Base-by-base conservation (phyloP, 2,113 vertebrate species). In the Paradoxurus hermaphroditus region DNA sequence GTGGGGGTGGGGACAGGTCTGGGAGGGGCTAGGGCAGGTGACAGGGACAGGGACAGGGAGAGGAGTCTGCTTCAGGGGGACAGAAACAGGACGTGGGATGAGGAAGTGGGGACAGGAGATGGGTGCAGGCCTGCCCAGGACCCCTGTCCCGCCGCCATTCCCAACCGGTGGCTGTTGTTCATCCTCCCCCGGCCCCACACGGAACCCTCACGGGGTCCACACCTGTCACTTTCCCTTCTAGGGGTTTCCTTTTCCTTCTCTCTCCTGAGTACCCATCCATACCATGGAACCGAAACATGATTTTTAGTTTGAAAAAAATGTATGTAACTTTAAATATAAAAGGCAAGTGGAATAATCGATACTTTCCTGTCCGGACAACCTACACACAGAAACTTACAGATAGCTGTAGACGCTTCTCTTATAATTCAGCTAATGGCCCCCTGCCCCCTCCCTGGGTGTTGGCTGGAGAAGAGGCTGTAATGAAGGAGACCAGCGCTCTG, bases 41-140 rank as follows among this genome's bases (percentile, higher is more conserved):
- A 14, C 12, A 4, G 3, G 9, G 72, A 7, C 1, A 2, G n/a
- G 7, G 23, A 75, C 27, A 3, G 44, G 46, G 44, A 84, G 59
- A 25, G 0, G 31, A 41, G 1, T 36, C 31, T 59, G 11, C 23
- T n/a, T 44, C 23, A 65, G 65, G 25, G 31, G 11, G 36, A 29
- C 4, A 5, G 65, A 63, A 15, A 41, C 11, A 23, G 62, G 25
- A 12, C 51, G 49, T 87, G 86, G n/a, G 29, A 21, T 23, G 44
- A 82, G 27, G 23, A 72, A 34, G 0, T 23, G 27, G 19, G 14
- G 51, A n/a, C 31, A 9, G 13, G 41, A 36, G 31, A 13, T 0
- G 7, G 23, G 59, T 1, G 4, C 44, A 15, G 34, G 34, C 4
- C 5, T 78, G 19, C 51, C 1, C 0, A 0, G 3, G 53, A 19